phyloP scores from a whole-genome alignment of 2,888 invertebrate species.

The Leucophora obtusa region DNA sequence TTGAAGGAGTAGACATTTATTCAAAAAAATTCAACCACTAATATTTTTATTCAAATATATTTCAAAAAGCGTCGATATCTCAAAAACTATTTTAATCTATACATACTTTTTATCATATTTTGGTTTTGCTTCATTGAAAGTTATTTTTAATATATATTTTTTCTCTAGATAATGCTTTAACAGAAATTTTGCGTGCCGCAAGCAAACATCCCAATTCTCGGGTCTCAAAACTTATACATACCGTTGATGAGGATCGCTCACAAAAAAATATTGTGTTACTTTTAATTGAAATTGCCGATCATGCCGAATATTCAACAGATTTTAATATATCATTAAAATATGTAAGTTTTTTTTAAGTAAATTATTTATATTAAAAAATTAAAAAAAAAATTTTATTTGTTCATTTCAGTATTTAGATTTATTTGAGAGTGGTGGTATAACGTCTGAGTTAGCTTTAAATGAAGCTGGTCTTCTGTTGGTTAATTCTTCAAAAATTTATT shows the following conservation, averaged over 20 bases:
- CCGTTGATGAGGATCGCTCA: conserved; percentile 68
- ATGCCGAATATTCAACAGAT: conserved; percentile 73
- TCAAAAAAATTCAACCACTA: too few relatives aligned
- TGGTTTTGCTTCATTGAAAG: neutral
- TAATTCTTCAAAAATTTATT: conserved; percentile 74
- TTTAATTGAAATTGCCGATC: conserved; percentile 74
- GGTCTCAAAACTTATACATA: conserved; percentile 71
- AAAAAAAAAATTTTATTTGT: neutral
- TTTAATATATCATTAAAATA: conserved; percentile 72
- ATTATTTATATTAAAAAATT: neutral
- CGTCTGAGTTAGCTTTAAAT: conserved; percentile 64
- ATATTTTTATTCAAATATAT: too few relatives aligned
- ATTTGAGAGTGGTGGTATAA: conserved; percentile 66
- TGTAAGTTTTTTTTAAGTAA: conserved; percentile 67
- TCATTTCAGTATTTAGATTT: conserved; percentile 72
- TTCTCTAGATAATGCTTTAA: conserved; percentile 45
- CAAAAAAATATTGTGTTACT: conserved; percentile 70
- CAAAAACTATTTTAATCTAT: too few relatives aligned
- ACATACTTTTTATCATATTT: neutral
- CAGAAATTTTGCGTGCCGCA: conserved; percentile 67
- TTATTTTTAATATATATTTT: neutral
- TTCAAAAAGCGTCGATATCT: too few relatives aligned
- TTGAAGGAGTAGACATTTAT: too few relatives aligned
- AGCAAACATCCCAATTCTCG: conserved; percentile 71
- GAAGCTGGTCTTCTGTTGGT: conserved; percentile 71